Percentiles rank a stretch among this genome's conserved stretches.
Conservation (phyloP, 2,797 vertebrate species). For the Enteromius trimaculatus region DNA sequence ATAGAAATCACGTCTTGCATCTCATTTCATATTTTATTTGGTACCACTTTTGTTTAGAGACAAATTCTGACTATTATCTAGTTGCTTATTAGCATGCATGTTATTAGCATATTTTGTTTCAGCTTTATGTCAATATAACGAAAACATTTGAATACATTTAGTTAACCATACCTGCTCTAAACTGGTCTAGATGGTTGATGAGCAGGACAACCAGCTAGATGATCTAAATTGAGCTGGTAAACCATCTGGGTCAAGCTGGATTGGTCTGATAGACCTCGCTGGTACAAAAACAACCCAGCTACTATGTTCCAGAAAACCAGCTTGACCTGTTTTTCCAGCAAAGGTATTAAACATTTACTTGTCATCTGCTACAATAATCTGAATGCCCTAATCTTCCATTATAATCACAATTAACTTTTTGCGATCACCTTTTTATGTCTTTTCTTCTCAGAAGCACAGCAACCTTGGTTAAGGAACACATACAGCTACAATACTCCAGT, state of each 20-base stretch:
- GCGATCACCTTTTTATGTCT: neutral
- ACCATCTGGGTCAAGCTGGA: neutral
- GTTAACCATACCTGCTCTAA: neutral
- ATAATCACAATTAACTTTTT: neutral
- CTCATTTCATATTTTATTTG: neutral
- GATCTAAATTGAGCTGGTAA: neutral
- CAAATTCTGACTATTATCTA: neutral
- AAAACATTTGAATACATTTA: neutral
- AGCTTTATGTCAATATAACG: neutral
- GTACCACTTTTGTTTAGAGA: neutral
- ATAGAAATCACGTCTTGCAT: neutral
- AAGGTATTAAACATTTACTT: conserved; percentile 5
- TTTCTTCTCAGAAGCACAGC: neutral
- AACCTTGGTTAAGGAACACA: neutral
- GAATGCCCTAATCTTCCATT: conserved; percentile 10
- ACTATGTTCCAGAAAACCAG: conserved; percentile 10
- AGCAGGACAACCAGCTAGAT: too few species aligned
- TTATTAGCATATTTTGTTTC: neutral
- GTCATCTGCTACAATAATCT: neutral
- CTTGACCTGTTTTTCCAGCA: conserved; percentile 1
- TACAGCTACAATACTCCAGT: neutral
- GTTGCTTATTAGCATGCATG: neutral
- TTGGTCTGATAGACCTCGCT: neutral
- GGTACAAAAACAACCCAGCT: neutral
- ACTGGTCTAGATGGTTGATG: neutral